Evolutionary conservation across 1,140 invertebrate genomes (phyloP).

Genomic region (Bilobella aurantiaca): DNA sequence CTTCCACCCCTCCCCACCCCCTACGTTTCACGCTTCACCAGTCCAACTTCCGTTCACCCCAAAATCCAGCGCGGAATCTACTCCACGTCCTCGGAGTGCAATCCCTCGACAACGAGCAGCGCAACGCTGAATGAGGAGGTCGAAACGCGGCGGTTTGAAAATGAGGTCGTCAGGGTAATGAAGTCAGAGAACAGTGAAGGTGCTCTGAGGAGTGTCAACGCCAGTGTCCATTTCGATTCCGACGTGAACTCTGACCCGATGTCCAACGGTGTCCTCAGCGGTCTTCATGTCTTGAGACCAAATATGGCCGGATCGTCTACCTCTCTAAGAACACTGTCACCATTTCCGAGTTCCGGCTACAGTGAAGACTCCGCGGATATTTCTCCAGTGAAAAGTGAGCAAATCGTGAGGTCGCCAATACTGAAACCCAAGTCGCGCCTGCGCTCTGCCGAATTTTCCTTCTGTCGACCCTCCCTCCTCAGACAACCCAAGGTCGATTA

Average conservation of each 20-base stretch:
- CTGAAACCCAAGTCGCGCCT: conserved; percentile 8
- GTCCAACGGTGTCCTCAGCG: conserved; percentile 17
- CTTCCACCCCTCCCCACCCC: not conserved
- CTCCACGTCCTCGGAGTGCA: conserved; percentile 21
- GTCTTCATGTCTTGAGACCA: conserved; percentile 18
- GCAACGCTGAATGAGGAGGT: conserved; percentile 12
- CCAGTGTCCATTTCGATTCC: conserved; percentile 20
- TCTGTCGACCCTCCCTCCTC: conserved; percentile 25
- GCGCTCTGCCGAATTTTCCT: conserved; percentile 11
- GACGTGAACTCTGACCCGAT: no score
- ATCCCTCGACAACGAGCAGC: conserved; percentile 17
- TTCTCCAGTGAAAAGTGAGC: conserved; percentile 9
- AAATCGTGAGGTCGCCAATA: conserved; percentile 5
- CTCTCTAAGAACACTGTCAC: conserved; percentile 20
- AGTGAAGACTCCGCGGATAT: conserved; percentile 22
- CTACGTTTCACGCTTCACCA: not conserved
- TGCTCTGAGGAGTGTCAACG: conserved; percentile 7
- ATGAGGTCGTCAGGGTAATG: no score
- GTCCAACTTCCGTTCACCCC: not conserved
- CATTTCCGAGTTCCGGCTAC: conserved; percentile 21
- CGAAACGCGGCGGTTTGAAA: not conserved
- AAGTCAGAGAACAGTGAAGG: no score
- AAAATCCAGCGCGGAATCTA: not conserved
- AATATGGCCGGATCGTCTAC: conserved; percentile 13
- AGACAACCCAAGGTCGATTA: conserved; percentile 29